Evolutionary conservation across 2,888 invertebrate species (phyloP).

Genomic region (Sesamia inferens): DNA sequence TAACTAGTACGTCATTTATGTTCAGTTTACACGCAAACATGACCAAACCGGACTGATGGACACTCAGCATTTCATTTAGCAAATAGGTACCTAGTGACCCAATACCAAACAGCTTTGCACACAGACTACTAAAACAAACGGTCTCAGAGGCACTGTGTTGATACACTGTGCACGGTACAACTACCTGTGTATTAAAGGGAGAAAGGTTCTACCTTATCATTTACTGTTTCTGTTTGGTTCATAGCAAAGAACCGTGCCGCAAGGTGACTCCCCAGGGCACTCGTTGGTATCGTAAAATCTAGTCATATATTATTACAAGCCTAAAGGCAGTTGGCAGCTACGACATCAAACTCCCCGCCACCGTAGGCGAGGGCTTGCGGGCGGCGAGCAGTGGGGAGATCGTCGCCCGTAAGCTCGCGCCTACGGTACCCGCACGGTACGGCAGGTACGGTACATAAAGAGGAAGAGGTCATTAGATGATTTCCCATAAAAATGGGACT

Average conservation of each 20-base stretch:
- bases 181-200: conserved; percentile 6
- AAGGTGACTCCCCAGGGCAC: background rate
- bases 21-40: conserved; percentile 45
- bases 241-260: background rate
- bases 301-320: conserved; percentile 2
- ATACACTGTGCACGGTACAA: conserved; percentile 12
- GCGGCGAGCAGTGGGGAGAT: no score
- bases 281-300: conserved; percentile 12
- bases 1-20: conserved; percentile 29
- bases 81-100: conserved; percentile 38
- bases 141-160: conserved; percentile 22
- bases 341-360: no score
- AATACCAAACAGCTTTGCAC: conserved; percentile 29
- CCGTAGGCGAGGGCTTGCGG: no score
- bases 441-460: no score
- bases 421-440: no score
- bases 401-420: no score
- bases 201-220: conserved; percentile 25
- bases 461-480: no score
- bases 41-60: conserved; percentile 12
- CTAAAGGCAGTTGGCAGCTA: background rate
- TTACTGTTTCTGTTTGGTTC: conserved; percentile 6
- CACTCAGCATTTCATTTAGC: conserved; percentile 41
- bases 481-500: no score
- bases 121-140: conserved; percentile 41